These are phyloP conservation scores for Tenualosa ilisha DNA, from an alignment of 2,797 vertebrate species.

Conservation along the genomic window DNA sequence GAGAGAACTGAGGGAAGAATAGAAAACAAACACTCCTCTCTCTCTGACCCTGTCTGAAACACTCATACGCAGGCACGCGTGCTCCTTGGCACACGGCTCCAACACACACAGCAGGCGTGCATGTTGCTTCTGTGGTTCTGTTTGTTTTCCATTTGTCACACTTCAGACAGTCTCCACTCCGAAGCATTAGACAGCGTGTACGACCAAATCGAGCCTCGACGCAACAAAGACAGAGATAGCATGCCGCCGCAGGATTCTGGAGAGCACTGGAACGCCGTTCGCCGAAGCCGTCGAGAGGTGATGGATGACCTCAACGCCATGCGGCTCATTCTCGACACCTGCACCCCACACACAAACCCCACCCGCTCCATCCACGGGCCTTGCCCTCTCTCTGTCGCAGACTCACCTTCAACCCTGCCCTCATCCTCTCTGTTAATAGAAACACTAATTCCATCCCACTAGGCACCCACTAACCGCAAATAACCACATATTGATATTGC, in stretches of 20 bases:
- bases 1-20: background rate
- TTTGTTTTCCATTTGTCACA: slow-evolving; percentile 56
- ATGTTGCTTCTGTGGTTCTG: slow-evolving; percentile 9
- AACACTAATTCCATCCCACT: background rate
- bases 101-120: background rate
- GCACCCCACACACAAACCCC: background rate
- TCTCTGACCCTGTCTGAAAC: background rate
- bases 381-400: background rate
- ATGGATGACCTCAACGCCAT: slow-evolving; percentile 23
- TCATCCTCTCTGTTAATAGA: background rate
- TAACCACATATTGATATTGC: slow-evolving; percentile 54
- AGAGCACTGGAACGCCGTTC: slow-evolving; percentile 4
- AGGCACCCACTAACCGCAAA: background rate
- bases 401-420: background rate
- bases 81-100: background rate
- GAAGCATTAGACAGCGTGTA: slow-evolving; percentile 55
- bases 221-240: slow-evolving; percentile 41
- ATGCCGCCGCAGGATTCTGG: slow-evolving; percentile 32
- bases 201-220: slow-evolving; percentile 61
- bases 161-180: slow-evolving; percentile 24
- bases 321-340: slow-evolving; percentile 42
- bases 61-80: background rate
- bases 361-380: background rate
- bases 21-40: background rate
- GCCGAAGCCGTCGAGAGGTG: slow-evolving; percentile 34